phyloP scores from a whole-genome alignment of 2,113 vertebrate species.

The Pituophis catenifer region DNA sequence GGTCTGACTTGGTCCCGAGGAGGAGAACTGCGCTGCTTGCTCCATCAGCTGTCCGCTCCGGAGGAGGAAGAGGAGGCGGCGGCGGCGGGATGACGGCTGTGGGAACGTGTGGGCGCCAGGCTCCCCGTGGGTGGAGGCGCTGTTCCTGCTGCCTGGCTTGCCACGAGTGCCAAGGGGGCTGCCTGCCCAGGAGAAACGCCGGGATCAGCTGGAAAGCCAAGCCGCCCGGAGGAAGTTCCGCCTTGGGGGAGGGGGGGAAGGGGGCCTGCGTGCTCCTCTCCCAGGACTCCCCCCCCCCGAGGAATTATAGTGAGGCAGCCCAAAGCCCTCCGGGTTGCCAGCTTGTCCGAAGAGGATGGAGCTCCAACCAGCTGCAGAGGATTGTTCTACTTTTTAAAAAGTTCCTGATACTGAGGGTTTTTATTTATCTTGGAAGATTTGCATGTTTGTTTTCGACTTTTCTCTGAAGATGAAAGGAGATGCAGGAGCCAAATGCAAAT shows the following conservation, averaged over 20 bases:
- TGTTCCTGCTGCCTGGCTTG: no score
- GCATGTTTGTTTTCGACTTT: not conserved
- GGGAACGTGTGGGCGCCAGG: not conserved
- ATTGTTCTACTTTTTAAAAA: not conserved
- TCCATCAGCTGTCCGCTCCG: not conserved
- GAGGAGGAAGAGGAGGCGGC: not conserved
- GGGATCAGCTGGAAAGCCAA: not conserved
- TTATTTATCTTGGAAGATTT: not conserved
- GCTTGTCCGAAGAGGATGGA: not conserved
- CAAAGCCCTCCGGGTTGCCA: not conserved
- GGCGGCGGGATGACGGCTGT: not conserved
- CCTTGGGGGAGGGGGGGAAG: not conserved
- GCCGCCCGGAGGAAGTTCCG: not conserved
- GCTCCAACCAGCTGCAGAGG: no score
- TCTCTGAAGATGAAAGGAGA: not conserved
- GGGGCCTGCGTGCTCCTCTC: not conserved
- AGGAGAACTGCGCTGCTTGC: not conserved
- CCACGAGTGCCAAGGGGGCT: not conserved
- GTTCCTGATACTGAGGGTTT: not conserved
- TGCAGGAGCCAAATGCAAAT: not conserved
- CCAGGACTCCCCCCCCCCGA: not conserved
- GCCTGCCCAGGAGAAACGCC: not conserved
- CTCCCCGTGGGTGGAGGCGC: not conserved
- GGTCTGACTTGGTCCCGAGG: not conserved
- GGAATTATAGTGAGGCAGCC: not conserved